Evolutionary conservation across 92 coral and sea anemone species (phyloP).

Genomic region (Porites divaricata): DNA sequence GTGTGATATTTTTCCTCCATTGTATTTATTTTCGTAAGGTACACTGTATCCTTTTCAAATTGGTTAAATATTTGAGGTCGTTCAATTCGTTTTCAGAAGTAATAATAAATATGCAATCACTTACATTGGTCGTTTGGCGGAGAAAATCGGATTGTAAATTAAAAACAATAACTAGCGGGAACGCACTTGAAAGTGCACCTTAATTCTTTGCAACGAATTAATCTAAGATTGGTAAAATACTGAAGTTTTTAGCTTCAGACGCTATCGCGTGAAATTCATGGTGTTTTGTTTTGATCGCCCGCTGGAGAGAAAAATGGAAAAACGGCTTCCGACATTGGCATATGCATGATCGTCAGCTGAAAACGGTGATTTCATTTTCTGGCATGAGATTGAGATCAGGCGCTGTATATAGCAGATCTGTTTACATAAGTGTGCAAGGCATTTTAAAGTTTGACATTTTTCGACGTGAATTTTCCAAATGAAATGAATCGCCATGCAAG

Average conservation of each 20-base stretch:
- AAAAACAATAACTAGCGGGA: not conserved
- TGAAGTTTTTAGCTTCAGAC: not conserved
- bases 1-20: not conserved
- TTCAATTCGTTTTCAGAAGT: conserved; percentile 8
- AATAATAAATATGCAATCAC: not conserved
- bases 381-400: not conserved
- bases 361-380: conserved; percentile 12
- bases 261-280: not conserved
- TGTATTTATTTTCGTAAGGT: not conserved
- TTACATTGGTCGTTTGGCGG: conserved; percentile 34
- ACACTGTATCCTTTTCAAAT: not conserved
- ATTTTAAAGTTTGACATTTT: conserved; percentile 5
- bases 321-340: conserved; percentile 7
- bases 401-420: not conserved
- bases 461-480: conserved; percentile 9
- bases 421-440: not conserved
- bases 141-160: not conserved
- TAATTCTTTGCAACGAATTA: not conserved
- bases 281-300: conserved; percentile 10
- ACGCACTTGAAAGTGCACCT: not conserved
- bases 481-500: conserved; percentile 2
- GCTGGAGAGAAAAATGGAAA: conserved; percentile 1
- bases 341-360: not conserved
- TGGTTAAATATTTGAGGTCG: not conserved
- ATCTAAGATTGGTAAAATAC: not conserved